These are phyloP conservation scores for Cephalopholis sonnerati DNA, from an alignment of 2,113 vertebrate genomes.

Conservation along the genomic window DNA sequence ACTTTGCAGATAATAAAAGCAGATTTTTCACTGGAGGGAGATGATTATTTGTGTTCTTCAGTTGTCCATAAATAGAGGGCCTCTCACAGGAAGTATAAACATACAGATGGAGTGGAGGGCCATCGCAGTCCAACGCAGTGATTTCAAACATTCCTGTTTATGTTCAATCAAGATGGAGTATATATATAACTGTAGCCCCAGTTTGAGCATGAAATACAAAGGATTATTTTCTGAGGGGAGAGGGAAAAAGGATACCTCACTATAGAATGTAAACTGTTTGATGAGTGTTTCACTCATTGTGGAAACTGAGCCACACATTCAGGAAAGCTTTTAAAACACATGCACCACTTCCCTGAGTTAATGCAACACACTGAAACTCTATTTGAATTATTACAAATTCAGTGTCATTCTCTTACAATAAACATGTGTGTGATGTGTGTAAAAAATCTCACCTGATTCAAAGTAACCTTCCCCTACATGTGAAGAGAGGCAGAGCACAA, in stretches of 20 bases:
- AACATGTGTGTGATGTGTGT: background rate
- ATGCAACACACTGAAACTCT: background rate
- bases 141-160: slow-evolving; percentile 95
- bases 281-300: slow-evolving; percentile 59
- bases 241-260: slow-evolving; percentile 44
- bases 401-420: background rate
- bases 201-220: slow-evolving; percentile 61
- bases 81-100: slow-evolving; percentile 97
- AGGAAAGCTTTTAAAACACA: slow-evolving; percentile 9
- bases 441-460: background rate
- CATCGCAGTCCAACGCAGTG: slow-evolving; percentile 89
- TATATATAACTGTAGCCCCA: slow-evolving; percentile 60
- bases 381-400: background rate
- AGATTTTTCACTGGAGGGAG: slow-evolving; percentile 92
- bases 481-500: slow-evolving; percentile 46
- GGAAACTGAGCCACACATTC: slow-evolving; percentile 27
- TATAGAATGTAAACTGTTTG: slow-evolving; percentile 68
- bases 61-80: slow-evolving; percentile 96
- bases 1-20: slow-evolving; percentile 97
- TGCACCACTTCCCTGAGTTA: background rate
- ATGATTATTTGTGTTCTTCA: slow-evolving; percentile 98
- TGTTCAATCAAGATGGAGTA: slow-evolving; percentile 92
- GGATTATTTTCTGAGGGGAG: slow-evolving; percentile 55
- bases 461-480: slow-evolving; percentile 20
- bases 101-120: slow-evolving; percentile 90